Base-by-base conservation (phyloP, 2,888 invertebrate genomes). In the Acholoe squamosa region DNA sequence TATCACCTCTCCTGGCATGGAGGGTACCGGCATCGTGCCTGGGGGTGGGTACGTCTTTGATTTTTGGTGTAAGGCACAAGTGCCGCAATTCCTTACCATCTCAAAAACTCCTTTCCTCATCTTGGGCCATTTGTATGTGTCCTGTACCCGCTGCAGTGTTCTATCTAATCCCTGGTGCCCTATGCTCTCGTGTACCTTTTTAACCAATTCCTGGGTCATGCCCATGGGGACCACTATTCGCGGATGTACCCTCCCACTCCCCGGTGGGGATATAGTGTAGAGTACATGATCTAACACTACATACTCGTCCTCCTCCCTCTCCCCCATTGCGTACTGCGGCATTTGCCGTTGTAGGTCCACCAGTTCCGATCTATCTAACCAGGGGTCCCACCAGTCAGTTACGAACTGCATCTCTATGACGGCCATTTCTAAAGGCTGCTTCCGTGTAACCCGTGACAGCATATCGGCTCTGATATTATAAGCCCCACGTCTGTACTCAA, bases 391-490 rank as follows among this genome's bases (percentile, higher is more conserved):
- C 54, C 61, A 89, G 5, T 14, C 61, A 3, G 19, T 31, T 16
- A 5, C 52, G n/a, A 28, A 28, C 34, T 52, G 12, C 14, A 14
- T 34, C 25, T 54, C 89, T 34, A 25, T 31, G 54, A 22, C 16
- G 3, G 5, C 31, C 19, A 7, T 31, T 12, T 5, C 7, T 5
- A 25, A 12, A 12, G 25, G 84, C 5, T n/a, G n/a, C n/a, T 12
- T 16, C 7, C 16, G 52, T 34, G 31, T 31, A 25, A 90, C 51
- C 10, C 90, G 80, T 5, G 84, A 84, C 56, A 84, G 19, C 56
- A 90, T 61, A 54, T 90, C 84, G 12, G 90, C 84, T n/a, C 51
- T 10, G 14, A 90, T 25, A 33, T 84, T 84, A 3, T 84, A 43
- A 14, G 54, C 14, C 14, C 84, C 84, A 7, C 25, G 43, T 10